These are phyloP conservation scores for Leuciscus waleckii DNA, from an alignment of 2,797 vertebrate genomes.

Conservation along the genomic window DNA sequence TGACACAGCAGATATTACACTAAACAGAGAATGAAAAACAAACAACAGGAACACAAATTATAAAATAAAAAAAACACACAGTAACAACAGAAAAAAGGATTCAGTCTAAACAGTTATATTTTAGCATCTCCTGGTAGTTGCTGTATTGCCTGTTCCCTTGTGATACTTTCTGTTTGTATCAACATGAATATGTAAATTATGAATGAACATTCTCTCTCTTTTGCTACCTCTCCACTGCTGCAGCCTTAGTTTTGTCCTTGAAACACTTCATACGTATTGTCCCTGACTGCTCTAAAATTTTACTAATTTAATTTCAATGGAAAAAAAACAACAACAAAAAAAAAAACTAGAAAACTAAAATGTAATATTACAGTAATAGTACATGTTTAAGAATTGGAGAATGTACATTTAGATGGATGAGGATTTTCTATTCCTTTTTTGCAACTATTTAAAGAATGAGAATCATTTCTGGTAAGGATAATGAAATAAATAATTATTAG, in stretches of 20 bases:
- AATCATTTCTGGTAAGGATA: constrained; percentile 38
- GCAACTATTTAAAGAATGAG: constrained; percentile 30
- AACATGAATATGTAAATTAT: constrained; percentile 39
- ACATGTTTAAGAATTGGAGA: constrained; percentile 10
- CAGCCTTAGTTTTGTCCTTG: constrained; percentile 27
- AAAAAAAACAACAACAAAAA: neutral
- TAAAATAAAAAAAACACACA: constrained; percentile 56
- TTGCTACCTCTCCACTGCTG: constrained; percentile 67
- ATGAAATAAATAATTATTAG: constrained; percentile 45
- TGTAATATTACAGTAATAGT: constrained; percentile 7
- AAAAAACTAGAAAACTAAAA: neutral
- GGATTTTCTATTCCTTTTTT: neutral
- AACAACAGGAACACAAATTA: constrained; percentile 61
- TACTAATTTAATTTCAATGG: neutral
- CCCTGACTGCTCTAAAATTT: constrained; percentile 18
- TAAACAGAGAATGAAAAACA: constrained; percentile 64
- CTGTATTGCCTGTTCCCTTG: constrained; percentile 56
- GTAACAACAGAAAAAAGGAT: constrained; percentile 50
- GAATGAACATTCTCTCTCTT: constrained; percentile 74
- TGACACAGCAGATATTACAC: constrained; percentile 69
- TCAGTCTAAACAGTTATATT: constrained; percentile 67
- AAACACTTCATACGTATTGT: constrained; percentile 27
- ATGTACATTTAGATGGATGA: constrained; percentile 5
- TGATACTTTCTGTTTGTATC: constrained; percentile 57
- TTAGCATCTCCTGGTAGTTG: constrained; percentile 63